phyloP scores from a whole-genome alignment of 2,113 vertebrate species.

The Desmodus rotundus region DNA sequence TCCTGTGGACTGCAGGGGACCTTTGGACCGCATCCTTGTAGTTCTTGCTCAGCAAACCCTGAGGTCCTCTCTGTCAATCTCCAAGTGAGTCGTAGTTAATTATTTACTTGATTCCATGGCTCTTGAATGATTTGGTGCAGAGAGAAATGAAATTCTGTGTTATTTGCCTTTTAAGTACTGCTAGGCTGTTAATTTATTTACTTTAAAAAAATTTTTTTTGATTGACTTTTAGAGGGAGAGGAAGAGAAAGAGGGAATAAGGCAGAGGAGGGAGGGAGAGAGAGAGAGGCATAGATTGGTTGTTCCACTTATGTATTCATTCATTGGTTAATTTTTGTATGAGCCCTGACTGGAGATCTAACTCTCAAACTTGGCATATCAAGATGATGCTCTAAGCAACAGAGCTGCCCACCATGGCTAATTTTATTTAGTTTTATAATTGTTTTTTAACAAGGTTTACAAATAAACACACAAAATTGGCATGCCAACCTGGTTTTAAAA shows the following conservation, averaged over 20 bases:
- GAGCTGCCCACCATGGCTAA: too few relatives aligned
- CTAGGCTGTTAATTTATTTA: not conserved
- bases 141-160: not conserved
- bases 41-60: not conserved
- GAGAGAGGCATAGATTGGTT: too few relatives aligned
- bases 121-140: not conserved
- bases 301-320: too few relatives aligned
- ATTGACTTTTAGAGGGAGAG: too few relatives aligned
- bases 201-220: too few relatives aligned
- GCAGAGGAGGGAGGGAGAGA: too few relatives aligned
- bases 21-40: not conserved
- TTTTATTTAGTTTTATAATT: constrained; percentile 23
- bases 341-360: too few relatives aligned
- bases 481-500: not conserved
- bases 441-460: constrained; percentile 24
- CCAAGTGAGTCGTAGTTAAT: not conserved
- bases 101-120: not conserved
- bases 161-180: not conserved
- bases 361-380: too few relatives aligned
- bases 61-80: not conserved
- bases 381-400: too few relatives aligned
- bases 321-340: too few relatives aligned
- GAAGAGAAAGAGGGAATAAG: too few relatives aligned
- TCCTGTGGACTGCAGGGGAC: not conserved
- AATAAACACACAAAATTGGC: constrained; percentile 24